Percentiles rank a stretch among this genome's conserved stretches.
Evolutionary conservation across 2,797 vertebrate genomes (phyloP).

Genomic region (Decapterus maruadsi): DNA sequence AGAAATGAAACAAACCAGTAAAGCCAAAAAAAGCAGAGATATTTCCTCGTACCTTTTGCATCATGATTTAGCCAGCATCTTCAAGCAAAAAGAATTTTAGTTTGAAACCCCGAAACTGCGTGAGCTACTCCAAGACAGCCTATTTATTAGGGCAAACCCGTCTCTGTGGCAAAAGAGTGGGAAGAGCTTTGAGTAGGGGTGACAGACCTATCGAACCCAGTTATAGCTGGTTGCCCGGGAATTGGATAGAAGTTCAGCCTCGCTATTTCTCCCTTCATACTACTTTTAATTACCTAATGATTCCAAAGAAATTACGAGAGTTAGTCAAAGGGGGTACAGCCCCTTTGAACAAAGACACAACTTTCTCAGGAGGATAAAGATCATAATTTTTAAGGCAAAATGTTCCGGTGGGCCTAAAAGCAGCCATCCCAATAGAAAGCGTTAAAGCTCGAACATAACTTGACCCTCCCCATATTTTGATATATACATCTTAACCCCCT

Average conservation of each 20-base stretch:
- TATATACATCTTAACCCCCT: conserved; percentile 19
- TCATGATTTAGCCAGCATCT: conserved; percentile 74
- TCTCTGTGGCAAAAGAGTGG: conserved; percentile 81
- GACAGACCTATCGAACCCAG: conserved; percentile 74
- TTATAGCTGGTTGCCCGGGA: conserved; percentile 80
- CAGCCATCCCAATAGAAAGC: conserved; percentile 72
- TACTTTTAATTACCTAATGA: too few species aligned
- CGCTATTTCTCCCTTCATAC: not conserved
- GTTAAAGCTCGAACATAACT: conserved; percentile 63
- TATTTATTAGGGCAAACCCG: conserved; percentile 66
- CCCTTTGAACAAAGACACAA: conserved; percentile 69
- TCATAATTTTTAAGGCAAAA: conserved; percentile 14
- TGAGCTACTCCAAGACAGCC: conserved; percentile 78
- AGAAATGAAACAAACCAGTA: conserved; percentile 68
- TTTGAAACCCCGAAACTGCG: conserved; percentile 69
- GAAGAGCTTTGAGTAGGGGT: conserved; percentile 72
- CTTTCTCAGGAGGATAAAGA: conserved; percentile 58
- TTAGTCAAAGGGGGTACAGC: conserved; percentile 75
- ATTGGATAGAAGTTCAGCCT: conserved; percentile 73
- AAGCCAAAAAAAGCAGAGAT: conserved; percentile 62
- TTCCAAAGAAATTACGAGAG: conserved; percentile 19
- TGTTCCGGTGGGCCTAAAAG: conserved; percentile 69
- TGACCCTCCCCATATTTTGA: not conserved
- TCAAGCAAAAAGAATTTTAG: conserved; percentile 68
- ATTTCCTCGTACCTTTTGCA: conserved; percentile 76